Conservation (phyloP, 2,888 invertebrate genomes). For the Halictus quadricinctus region DNA sequence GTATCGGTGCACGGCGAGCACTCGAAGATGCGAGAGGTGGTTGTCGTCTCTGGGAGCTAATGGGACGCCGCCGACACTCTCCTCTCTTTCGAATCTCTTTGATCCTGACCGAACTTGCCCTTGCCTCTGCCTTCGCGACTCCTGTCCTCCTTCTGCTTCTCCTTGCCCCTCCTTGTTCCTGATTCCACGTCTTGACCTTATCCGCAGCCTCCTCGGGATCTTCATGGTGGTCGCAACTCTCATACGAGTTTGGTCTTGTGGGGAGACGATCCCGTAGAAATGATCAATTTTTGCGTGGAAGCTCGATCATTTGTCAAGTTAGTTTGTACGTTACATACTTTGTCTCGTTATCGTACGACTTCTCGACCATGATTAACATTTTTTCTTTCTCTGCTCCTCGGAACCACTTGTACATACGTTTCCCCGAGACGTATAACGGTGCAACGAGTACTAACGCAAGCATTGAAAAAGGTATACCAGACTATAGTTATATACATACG, state of each 20-base stretch:
- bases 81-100: conserved; percentile 73
- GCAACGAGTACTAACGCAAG: too few species aligned
- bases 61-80: conserved; percentile 76
- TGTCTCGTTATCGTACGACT: not conserved
- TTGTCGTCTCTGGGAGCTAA: conserved; percentile 78
- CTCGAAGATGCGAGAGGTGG: conserved; percentile 72
- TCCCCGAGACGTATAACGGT: not conserved
- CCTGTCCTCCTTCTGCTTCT: conserved; percentile 61
- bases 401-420: not conserved
- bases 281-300: conserved; percentile 52
- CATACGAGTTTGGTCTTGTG: conserved; percentile 38
- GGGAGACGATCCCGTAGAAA: conserved; percentile 41
- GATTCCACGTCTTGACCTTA: conserved; percentile 61
- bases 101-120: conserved; percentile 79
- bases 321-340: conserved; percentile 1
- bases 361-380: conserved; percentile 3
- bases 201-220: conserved; percentile 67
- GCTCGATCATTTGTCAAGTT: conserved; percentile 34
- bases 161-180: conserved; percentile 38
- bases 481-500: too few species aligned
- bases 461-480: too few species aligned
- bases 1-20: conserved; percentile 49
- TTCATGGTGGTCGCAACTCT: conserved; percentile 75
- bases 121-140: conserved; percentile 74
- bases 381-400: not conserved